Evolutionary conservation across 64 coral and sea anemone genomes (phyloP), one percentile per base, ranked within the genome.

Genomic region (Montipora foliosa): DNA sequence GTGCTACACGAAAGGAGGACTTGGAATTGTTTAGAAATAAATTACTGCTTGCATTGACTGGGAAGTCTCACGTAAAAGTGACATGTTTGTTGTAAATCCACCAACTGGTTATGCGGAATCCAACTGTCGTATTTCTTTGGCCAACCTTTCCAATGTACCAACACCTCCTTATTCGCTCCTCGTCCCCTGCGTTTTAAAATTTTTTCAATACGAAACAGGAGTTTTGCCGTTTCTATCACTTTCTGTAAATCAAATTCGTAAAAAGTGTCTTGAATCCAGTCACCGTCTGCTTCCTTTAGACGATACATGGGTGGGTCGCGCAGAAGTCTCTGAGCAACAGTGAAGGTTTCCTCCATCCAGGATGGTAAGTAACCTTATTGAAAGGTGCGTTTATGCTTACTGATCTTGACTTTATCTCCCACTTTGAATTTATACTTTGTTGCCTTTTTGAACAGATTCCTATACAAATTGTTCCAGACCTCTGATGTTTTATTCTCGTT

Each of bases 341-440:
- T 91, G 37, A 91, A 91, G 17, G 71, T 91, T 74, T 91, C 90
- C 59, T 91, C 78, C 9, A 17, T 81, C 57, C 77, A 91, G 45
- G 46, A 48, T 37, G 29, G 29, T 37, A 37, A 37, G 29, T 37
- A 37, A 37, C 29, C 29, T 37, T 37, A 37, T 37, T 37, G 1
- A 37, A 37, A 37, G 29, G 29, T 6, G 29, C 1, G 29, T 37
- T 37, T 37, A 37, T 37, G 29, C 29, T 37, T 37, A 37, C 29
- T 37, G 29, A 37, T 37, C 29, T 37, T 37, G 29, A 37, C 29
- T 37, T 37, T 0, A 37, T 37, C 29, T 37, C 29, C 29, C 29
- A 37, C 29, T 37, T 37, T 37, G 29, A 37, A 37, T 37, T 37
- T 37, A 37, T 37, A 37, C 29, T 37, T 37, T 37, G 29, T 37